These are phyloP conservation scores for Bucco capensis DNA, from an alignment of 2,113 vertebrate genomes.

Conservation along the genomic window DNA sequence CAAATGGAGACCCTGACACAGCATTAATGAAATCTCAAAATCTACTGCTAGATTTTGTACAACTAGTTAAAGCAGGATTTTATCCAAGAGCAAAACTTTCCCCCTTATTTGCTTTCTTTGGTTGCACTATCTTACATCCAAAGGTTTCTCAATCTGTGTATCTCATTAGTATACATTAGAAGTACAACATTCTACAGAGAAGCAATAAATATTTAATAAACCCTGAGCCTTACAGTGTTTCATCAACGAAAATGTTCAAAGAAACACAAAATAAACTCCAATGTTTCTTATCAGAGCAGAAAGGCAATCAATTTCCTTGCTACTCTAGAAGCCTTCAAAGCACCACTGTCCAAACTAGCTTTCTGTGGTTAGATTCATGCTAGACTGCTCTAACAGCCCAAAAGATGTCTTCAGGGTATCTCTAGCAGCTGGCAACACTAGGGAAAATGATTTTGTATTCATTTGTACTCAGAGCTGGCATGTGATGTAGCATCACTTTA, in stretches of 20 bases:
- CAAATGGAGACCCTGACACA: background rate
- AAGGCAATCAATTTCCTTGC: background rate
- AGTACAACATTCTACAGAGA: background rate
- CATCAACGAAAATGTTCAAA: background rate
- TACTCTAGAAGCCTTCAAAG: background rate
- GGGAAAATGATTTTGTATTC: background rate
- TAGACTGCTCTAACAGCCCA: background rate
- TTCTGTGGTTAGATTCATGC: rapidly evolving
- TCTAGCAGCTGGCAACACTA: background rate
- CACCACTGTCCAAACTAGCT: background rate
- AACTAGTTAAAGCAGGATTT: background rate
- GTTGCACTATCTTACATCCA: background rate
- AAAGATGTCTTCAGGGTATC: background rate
- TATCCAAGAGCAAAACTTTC: background rate
- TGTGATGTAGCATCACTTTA: background rate
- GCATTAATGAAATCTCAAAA: background rate
- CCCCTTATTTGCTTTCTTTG: background rate
- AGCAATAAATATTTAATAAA: slow-evolving; percentile 3
- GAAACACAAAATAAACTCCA: background rate
- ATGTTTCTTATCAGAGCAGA: background rate
- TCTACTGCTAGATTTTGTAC: background rate
- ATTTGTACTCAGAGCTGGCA: background rate
- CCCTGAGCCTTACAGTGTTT: background rate
- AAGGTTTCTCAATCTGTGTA: background rate
- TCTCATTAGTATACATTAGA: background rate